These are phyloP conservation scores for Scaptomyza tumidula DNA, from an alignment of 2,888 invertebrate species.

Conservation along the genomic window DNA sequence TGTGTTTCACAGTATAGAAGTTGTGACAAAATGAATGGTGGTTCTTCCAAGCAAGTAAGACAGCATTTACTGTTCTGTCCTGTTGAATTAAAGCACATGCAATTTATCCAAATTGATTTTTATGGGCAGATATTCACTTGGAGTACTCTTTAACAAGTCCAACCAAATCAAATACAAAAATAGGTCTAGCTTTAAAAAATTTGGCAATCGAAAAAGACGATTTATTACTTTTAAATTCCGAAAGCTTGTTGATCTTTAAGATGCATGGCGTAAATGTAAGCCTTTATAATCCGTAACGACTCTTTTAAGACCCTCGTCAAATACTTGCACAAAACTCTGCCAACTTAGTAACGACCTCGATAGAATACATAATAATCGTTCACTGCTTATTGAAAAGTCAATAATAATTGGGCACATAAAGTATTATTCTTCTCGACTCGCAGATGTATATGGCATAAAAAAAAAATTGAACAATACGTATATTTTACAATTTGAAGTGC, in stretches of 20 bases:
- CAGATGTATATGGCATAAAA: constrained; percentile 7
- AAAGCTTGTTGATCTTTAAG: neutral
- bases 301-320: constrained; percentile 56
- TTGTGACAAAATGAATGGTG: neutral
- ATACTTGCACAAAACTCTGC: constrained; percentile 9
- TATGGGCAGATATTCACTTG: too few species aligned
- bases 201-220: too few species aligned
- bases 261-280: constrained; percentile 3
- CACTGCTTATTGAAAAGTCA: constrained; percentile 16
- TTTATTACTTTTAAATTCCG: neutral
- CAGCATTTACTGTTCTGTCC: neutral
- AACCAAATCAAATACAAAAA: too few species aligned
- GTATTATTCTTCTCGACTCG: constrained; percentile 9
- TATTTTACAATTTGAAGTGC: constrained; percentile 5
- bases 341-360: constrained; percentile 16
- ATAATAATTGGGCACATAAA: constrained; percentile 33
- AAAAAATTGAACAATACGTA: constrained; percentile 15
- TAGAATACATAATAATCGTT: neutral
- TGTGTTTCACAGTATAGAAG: neutral
- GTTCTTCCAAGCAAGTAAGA: neutral
- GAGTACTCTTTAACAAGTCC: too few species aligned
- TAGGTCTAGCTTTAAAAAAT: too few species aligned
- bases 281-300: constrained; percentile 10
- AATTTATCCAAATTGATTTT: too few species aligned
- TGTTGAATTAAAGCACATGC: neutral